Conservation (phyloP, 2,888 invertebrate genomes). For the Tanypteryx hageni region DNA sequence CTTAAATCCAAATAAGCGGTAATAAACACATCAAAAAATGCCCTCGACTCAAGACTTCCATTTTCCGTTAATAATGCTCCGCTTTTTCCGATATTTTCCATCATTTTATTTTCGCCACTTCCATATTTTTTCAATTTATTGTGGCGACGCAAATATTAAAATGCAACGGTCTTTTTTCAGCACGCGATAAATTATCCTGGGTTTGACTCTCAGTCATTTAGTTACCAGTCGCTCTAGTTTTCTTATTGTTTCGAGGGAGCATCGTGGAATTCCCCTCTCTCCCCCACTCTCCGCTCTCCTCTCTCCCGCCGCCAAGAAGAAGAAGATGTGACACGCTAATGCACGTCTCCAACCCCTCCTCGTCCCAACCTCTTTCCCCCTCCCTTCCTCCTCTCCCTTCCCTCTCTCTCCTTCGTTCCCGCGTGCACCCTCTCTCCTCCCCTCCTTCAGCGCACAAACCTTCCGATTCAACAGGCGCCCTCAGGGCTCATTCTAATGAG, state of each 20-base stretch:
- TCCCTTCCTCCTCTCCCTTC: neutral
- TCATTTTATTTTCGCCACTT: neutral
- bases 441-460: neutral
- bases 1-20: neutral
- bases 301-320: slow-evolving; percentile 2
- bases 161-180: neutral
- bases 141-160: neutral
- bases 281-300: neutral
- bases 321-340: neutral
- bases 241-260: slow-evolving; percentile 1
- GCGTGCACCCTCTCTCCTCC: neutral
- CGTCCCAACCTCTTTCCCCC: neutral
- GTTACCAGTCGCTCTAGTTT: neutral
- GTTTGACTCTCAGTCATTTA: neutral
- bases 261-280: neutral
- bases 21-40: neutral
- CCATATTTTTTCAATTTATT: too few species aligned
- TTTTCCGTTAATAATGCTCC: too few species aligned
- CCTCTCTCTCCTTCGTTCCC: neutral
- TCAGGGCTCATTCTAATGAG: slow-evolving; percentile 61
- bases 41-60: neutral
- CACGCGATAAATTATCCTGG: neutral
- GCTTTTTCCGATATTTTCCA: neutral
- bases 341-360: neutral
- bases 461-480: slow-evolving; percentile 63